These are phyloP conservation scores for Drosophila putrida DNA, from an alignment of 2,888 invertebrate species.

Conservation along the genomic window DNA sequence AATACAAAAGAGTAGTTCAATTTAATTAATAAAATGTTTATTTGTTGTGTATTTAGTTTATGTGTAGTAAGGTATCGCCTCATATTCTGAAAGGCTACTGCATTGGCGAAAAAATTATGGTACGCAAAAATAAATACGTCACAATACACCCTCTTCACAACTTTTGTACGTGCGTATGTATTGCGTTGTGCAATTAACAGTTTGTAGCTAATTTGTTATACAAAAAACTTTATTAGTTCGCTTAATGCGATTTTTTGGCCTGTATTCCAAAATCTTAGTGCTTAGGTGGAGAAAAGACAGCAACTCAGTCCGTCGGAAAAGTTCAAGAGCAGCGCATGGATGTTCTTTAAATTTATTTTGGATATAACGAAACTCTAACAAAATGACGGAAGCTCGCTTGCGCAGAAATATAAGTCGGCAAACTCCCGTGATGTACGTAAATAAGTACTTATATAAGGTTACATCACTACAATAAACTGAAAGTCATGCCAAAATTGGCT, in stretches of 20 bases:
- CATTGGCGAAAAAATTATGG: not conserved
- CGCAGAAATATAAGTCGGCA: constrained; percentile 78
- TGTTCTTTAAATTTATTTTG: constrained; percentile 1
- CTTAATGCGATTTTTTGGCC: constrained; percentile 51
- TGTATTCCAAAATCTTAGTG: constrained; percentile 28
- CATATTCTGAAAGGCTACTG: not conserved
- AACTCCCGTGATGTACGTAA: constrained; percentile 76
- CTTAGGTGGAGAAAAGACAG: constrained; percentile 12
- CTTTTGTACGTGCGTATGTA: constrained; percentile 42
- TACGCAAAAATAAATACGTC: constrained; percentile 24
- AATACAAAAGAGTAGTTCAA: constrained; percentile 6
- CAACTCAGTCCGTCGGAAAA: constrained; percentile 44
- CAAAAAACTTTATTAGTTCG: constrained; percentile 63
- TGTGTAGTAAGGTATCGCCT: not conserved
- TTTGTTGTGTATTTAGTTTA: not conserved
- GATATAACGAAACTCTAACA: constrained; percentile 4
- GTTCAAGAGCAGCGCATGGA: constrained; percentile 53
- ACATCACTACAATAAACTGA: constrained; percentile 15
- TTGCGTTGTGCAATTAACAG: constrained; percentile 65
- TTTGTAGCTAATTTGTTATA: constrained; percentile 60
- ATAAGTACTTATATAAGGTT: constrained; percentile 12
- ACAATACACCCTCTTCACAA: constrained; percentile 12
- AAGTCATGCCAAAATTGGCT: constrained; percentile 42
- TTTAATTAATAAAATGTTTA: not conserved
- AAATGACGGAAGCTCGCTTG: constrained; percentile 79